Conservation (phyloP, 2,797 vertebrate genomes). For the Chanos chanos region DNA sequence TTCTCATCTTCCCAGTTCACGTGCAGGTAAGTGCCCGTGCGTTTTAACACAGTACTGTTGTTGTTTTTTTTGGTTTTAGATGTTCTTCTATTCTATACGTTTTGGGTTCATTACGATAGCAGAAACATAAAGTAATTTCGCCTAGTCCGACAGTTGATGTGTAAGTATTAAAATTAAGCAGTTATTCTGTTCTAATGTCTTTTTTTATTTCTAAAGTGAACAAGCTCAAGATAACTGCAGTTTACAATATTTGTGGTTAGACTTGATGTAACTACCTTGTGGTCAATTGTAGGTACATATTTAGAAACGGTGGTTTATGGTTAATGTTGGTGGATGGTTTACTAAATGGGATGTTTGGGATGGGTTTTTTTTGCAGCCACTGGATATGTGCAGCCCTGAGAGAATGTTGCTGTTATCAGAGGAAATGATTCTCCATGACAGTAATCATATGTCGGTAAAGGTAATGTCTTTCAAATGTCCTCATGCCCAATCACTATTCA, state of each 20-base stretch:
- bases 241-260: too few species aligned
- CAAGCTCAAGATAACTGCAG: too few species aligned
- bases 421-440: conserved; percentile 84
- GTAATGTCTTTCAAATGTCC: conserved; percentile 61
- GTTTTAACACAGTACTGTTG: background rate
- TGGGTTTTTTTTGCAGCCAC: conserved; percentile 71
- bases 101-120: background rate
- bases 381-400: conserved; percentile 85
- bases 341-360: background rate
- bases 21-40: conserved; percentile 73
- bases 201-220: too few species aligned
- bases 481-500: too few species aligned
- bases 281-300: too few species aligned
- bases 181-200: too few species aligned
- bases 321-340: too few species aligned
- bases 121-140: too few species aligned
- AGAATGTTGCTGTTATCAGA: conserved; percentile 83
- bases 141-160: too few species aligned
- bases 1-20: conserved; percentile 86
- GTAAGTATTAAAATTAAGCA: too few species aligned
- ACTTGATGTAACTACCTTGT: too few species aligned
- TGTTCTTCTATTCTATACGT: background rate
- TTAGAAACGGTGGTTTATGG: too few species aligned
- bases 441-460: conserved; percentile 74
- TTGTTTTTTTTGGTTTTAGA: background rate